Percentiles rank a stretch among this genome's conserved stretches.
phyloP scores from a whole-genome alignment of 2,113 vertebrate species.

The Ictidomys tridecemlineatus region DNA sequence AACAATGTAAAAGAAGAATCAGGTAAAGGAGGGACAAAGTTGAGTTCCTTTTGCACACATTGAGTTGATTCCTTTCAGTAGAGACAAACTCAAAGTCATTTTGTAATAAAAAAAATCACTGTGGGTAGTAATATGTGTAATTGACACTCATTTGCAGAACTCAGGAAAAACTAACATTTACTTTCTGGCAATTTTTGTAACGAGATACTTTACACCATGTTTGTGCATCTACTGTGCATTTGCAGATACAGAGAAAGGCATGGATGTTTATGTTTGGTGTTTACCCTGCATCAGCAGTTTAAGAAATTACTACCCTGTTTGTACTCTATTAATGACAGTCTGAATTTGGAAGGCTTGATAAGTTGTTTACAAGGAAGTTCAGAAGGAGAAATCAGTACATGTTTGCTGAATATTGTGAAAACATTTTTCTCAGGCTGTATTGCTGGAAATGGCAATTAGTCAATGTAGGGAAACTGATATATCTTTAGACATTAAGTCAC shows the following conservation, averaged over 20 bases:
- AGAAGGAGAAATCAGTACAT: constrained; percentile 79
- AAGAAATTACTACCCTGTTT: constrained; percentile 78
- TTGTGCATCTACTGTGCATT: constrained; percentile 1
- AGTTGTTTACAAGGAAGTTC: constrained; percentile 83
- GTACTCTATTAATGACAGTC: constrained; percentile 80
- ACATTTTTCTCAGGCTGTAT: constrained; percentile 77
- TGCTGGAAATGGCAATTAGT: constrained; percentile 78
- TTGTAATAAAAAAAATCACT: constrained; percentile 50
- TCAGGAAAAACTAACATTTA: constrained; percentile 20
- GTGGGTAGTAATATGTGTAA: constrained; percentile 50
- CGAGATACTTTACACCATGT: constrained; percentile 59
- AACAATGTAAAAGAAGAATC: neutral
- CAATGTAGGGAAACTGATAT: constrained; percentile 66
- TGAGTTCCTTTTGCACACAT: neutral
- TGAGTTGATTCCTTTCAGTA: constrained; percentile 28
- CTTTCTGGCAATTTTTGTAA: constrained; percentile 66
- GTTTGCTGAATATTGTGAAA: constrained; percentile 82
- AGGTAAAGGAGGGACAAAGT: neutral
- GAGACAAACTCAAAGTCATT: constrained; percentile 57
- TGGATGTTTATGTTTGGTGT: constrained; percentile 68
- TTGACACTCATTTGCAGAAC: constrained; percentile 62
- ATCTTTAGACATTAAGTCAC: constrained; percentile 55
- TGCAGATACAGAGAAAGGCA: constrained; percentile 40
- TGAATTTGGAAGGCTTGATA: constrained; percentile 83
- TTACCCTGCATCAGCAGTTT: constrained; percentile 75